phyloP scores from a whole-genome alignment of 1,140 invertebrate genomes.

The Drosophila sturtevanti region DNA sequence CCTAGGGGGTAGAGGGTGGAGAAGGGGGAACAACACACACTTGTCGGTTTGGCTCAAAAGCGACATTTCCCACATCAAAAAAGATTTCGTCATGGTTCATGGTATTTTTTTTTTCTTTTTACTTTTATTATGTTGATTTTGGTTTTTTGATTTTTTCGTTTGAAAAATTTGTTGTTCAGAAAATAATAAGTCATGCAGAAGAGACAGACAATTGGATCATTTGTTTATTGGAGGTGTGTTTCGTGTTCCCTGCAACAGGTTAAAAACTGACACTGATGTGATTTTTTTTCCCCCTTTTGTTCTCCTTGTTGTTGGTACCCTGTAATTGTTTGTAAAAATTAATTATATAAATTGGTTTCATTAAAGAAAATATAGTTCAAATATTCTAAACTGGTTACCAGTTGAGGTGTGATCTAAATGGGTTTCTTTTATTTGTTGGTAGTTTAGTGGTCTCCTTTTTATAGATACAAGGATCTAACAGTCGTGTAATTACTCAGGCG shows the following conservation, averaged over 20 bases:
- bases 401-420: no score
- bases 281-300: conserved; percentile 16
- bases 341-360: no score
- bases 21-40: conserved; percentile 42
- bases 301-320: background rate
- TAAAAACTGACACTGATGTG: conserved; percentile 52
- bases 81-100: conserved; percentile 75
- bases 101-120: conserved; percentile 38
- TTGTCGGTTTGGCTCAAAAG: conserved; percentile 75
- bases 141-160: conserved; percentile 27
- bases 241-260: conserved; percentile 68
- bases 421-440: no score
- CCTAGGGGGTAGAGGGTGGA: conserved; percentile 7
- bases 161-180: conserved; percentile 68
- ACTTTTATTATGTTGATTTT: background rate
- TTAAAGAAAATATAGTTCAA: no score
- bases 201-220: conserved; percentile 72
- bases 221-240: conserved; percentile 75
- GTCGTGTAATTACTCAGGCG: no score
- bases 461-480: no score
- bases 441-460: no score
- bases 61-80: conserved; percentile 79
- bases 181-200: conserved; percentile 77
- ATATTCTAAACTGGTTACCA: no score
- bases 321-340: background rate